A percentile compares a stretch with the other conserved stretches of the same genome.
phyloP scores from a whole-genome alignment of 2,113 vertebrate genomes.

The Pangasianodon gigas region DNA sequence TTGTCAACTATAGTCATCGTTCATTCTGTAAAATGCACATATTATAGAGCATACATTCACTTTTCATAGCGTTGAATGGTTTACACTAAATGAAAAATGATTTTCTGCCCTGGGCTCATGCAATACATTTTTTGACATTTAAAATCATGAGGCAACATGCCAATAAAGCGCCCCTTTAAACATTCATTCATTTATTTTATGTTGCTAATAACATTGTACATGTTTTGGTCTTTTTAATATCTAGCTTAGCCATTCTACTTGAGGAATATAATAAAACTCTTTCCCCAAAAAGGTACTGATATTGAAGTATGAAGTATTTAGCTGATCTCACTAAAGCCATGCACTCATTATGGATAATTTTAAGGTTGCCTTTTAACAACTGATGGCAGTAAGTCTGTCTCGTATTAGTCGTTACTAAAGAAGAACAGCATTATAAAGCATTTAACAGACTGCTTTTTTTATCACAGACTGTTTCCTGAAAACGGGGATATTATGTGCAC shows the following conservation, averaged over 20 bases:
- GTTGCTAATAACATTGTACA: neutral
- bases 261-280: neutral
- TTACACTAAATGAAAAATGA: neutral
- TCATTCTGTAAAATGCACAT: constrained; percentile 79
- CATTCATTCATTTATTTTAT: neutral
- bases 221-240: neutral
- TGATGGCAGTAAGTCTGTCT: neutral
- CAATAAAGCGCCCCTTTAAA: neutral
- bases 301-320: too few relatives aligned
- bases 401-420: neutral
- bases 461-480: neutral
- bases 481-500: neutral
- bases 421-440: neutral
- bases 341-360: neutral
- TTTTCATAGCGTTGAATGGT: neutral
- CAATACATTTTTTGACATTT: neutral
- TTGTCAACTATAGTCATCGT: constrained; percentile 99
- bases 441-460: neutral
- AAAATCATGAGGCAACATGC: neutral
- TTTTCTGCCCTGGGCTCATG: neutral
- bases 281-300: neutral
- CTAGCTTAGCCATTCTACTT: neutral
- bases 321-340: neutral
- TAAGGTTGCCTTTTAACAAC: neutral
- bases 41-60: neutral